Evolutionary conservation across 2,888 invertebrate genomes (phyloP), one percentile per base, ranked within the genome.

Genomic region (Tortricodes alternella): DNA sequence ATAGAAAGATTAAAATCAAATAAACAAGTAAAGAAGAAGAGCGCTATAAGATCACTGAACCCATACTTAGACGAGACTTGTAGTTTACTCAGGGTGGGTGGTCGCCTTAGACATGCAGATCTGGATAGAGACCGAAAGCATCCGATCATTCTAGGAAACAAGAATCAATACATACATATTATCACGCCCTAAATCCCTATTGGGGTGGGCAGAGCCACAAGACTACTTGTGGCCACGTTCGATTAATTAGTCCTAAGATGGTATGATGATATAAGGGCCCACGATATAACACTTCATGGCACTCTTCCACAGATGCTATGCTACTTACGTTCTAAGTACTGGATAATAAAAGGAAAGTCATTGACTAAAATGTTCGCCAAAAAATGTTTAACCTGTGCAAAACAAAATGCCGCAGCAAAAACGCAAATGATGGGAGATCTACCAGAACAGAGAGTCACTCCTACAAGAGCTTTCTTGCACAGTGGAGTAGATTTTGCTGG

Each of bases 21-120:
- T 24, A 11, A 21, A 37, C 44, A 39, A 29, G 60, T 32, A 61
- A 60, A 11, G 44, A 35, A 21, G 58, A 3, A 50, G 0, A 64
- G 62, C 11, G 24, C 1, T 15, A 18, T 70, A 24, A 59, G 59
- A 52, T 49, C 62, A 1, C 34, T 71, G 1, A 58, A 59, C 24
- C 67, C 67, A 9, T 68, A 56, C 52, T 27, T 70, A 2, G 65
- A 65, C 39, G 35, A 46, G 3, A 18, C 58, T 1, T 8, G 9
- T 2, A 49, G n/a, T n/a, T n/a, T 62, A 15, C 57, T 71, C 43
- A 67, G 66, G 62, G 68, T 70, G 34, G 65, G 67, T 43, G 67
- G 70, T 18, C 41, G 67, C 7, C 16, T 70, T 9, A 52, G 59
- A 18, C 21, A 60, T 15, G 52, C 66, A 34, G 18, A 58, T 15